These are phyloP conservation scores for Balearica regulorum DNA, from an alignment of 2,797 vertebrate species.

Conservation along the genomic window DNA sequence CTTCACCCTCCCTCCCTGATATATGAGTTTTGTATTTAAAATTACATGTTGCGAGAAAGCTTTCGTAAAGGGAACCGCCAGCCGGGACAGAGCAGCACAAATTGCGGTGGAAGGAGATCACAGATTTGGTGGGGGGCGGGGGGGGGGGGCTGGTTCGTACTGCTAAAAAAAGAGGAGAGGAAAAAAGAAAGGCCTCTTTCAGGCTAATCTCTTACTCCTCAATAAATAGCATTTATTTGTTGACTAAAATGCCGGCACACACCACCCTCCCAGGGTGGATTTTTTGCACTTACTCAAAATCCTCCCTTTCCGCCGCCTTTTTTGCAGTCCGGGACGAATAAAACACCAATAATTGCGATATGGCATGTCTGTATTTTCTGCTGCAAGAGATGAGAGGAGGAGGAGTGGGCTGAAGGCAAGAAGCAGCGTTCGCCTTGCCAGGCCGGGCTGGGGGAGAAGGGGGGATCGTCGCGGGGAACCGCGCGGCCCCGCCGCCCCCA, in stretches of 20 bases:
- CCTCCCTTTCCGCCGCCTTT: neutral
- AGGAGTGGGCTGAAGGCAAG: neutral
- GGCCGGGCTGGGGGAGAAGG: neutral
- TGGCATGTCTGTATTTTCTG: no score
- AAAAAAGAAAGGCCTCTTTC: neutral
- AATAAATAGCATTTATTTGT: neutral
- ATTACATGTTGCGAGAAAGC: neutral
- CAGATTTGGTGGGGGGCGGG: no score
- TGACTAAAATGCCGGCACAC: neutral
- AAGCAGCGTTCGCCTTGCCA: neutral
- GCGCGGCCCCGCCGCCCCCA: neutral
- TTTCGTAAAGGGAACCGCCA: neutral
- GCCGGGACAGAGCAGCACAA: neutral
- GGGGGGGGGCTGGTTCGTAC: no score
- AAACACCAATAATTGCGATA: accelerated
- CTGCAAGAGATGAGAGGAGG: neutral
- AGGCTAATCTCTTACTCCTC: neutral
- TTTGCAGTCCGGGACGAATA: neutral
- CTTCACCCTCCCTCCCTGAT: neutral
- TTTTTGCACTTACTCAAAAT: neutral
- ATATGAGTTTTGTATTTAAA: constrained; percentile 18
- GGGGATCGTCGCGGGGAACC: neutral
- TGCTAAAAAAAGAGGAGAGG: no score
- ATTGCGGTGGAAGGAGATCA: neutral
- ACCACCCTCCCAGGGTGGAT: neutral